phyloP scores from a whole-genome alignment of 2,797 vertebrate species.

The Platalea minor region DNA sequence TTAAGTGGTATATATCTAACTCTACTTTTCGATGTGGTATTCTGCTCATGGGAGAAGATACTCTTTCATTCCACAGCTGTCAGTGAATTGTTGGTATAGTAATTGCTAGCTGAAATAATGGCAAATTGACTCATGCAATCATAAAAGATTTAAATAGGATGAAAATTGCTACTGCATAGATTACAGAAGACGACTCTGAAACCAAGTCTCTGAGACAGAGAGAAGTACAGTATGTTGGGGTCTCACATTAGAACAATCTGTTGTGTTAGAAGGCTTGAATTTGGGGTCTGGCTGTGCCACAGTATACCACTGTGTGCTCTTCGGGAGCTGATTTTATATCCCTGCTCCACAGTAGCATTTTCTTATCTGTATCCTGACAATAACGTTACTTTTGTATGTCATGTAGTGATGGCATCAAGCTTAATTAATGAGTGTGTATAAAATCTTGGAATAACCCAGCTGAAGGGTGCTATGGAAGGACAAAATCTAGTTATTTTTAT shows the following conservation, averaged over 20 bases:
- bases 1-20: constrained; percentile 53
- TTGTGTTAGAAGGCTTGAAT: background rate
- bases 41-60: constrained; percentile 52
- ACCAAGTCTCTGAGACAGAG: constrained; percentile 34
- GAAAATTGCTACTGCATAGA: constrained; percentile 57
- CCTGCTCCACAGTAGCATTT: background rate
- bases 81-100: constrained; percentile 60
- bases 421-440: background rate
- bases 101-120: constrained; percentile 70
- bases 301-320: background rate
- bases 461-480: background rate
- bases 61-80: constrained; percentile 67
- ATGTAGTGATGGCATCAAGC: background rate
- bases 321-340: background rate
- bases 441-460: background rate
- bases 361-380: background rate
- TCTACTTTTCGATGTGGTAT: constrained; percentile 54
- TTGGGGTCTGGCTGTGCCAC: background rate
- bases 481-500: background rate
- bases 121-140: constrained; percentile 66
- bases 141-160: constrained; percentile 70
- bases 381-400: background rate
- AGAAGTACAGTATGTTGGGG: background rate
- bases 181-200: constrained; percentile 52
- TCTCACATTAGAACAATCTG: background rate